These are phyloP conservation scores for Zoanthus solanderi DNA, from an alignment of 92 coral and sea anemone species.

Conservation along the genomic window DNA sequence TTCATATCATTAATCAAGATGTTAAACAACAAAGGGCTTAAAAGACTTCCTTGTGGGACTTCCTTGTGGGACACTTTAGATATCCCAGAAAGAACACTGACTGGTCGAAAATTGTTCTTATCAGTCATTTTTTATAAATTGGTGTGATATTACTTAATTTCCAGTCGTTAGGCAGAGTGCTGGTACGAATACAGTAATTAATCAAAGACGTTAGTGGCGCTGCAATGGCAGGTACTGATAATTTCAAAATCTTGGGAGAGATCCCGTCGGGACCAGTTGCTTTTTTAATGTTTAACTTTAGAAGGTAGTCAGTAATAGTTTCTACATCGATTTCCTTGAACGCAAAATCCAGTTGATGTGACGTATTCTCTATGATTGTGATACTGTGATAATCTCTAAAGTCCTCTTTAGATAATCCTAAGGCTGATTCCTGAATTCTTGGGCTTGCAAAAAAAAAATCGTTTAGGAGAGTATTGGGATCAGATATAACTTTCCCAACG, in stretches of 20 bases:
- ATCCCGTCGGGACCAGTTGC: conserved; percentile 33
- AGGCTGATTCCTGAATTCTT: no score
- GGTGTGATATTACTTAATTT: not conserved
- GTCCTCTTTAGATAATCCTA: no score
- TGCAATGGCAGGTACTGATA: conserved; percentile 29
- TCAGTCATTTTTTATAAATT: not conserved
- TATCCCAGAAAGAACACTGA: conserved; percentile 39
- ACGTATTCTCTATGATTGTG: not conserved
- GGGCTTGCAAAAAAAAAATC: no score
- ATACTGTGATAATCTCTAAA: no score
- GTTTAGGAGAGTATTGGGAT: no score
- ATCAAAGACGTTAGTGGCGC: not conserved
- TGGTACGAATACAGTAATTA: not conserved
- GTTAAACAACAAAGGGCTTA: no score
- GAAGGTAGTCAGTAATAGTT: not conserved
- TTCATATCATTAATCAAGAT: no score
- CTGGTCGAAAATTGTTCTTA: conserved; percentile 47
- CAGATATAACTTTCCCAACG: no score
- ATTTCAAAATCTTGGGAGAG: conserved; percentile 20
- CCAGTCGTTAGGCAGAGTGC: not conserved
- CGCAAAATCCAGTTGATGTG: conserved; percentile 23
- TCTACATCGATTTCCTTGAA: conserved; percentile 5
- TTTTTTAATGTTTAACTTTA: conserved; percentile 42
- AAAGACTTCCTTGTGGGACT: no score
- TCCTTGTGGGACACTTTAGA: conserved; percentile 18